These are phyloP conservation scores for Esox lucius DNA, from an alignment of 2,797 vertebrate species.

Conservation along the genomic window DNA sequence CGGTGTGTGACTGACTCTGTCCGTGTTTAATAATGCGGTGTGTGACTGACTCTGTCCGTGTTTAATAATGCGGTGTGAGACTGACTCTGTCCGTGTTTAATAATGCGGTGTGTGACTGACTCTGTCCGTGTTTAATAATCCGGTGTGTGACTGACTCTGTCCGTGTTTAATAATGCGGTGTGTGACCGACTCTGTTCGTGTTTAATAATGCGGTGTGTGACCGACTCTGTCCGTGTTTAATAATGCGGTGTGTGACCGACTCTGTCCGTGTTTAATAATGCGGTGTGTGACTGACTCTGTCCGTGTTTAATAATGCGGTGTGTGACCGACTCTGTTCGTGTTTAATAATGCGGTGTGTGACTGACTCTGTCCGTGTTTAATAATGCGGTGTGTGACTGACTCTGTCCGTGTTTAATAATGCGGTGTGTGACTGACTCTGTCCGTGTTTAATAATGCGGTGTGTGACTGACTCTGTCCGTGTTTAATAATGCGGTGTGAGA, in stretches of 20 bases:
- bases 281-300: slow-evolving; percentile 6
- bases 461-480: neutral
- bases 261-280: too few species aligned
- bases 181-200: neutral
- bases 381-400: too few species aligned
- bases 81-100: too few species aligned
- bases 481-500: slow-evolving; percentile 5
- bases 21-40: too few species aligned
- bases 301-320: neutral
- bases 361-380: neutral
- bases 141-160: too few species aligned
- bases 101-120: too few species aligned
- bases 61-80: neutral
- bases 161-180: too few species aligned
- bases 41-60: slow-evolving; percentile 18
- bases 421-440: neutral
- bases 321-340: slow-evolving; percentile 24
- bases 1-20: slow-evolving; percentile 14
- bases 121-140: too few species aligned
- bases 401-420: too few species aligned
- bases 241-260: neutral
- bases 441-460: neutral
- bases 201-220: neutral
- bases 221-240: slow-evolving; percentile 18
- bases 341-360: neutral